Evolutionary conservation across 2,888 invertebrate species (phyloP).

Genomic region (Tetrapedia diversipes): DNA sequence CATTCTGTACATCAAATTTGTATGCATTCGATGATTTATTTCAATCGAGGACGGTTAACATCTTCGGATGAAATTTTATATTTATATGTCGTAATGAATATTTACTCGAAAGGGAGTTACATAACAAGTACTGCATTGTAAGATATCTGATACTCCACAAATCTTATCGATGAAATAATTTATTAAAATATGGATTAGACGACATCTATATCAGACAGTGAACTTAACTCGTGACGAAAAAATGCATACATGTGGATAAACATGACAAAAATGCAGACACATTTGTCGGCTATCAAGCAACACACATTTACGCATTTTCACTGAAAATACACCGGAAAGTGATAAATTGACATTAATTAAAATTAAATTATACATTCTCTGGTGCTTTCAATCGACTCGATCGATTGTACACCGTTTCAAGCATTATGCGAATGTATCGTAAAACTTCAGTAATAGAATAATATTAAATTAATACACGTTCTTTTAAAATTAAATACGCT

Average conservation of each 20-base stretch:
- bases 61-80: conserved; percentile 2
- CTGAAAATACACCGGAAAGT: not conserved
- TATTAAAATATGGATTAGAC: not conserved
- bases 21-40: conserved; percentile 5
- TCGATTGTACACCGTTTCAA: conserved; percentile 7
- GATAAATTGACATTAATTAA: conserved; percentile 1
- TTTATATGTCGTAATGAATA: conserved; percentile 4
- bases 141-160: not conserved
- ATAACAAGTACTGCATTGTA: not conserved
- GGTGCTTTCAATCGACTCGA: conserved; percentile 5
- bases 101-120: too few species aligned
- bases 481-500: conserved; percentile 62
- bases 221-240: conserved; percentile 32
- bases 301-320: conserved; percentile 22
- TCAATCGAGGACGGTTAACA: conserved; percentile 47
- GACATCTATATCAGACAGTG: conserved; percentile 42
- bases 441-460: conserved; percentile 32
- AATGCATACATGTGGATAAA: conserved; percentile 51
- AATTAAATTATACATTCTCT: conserved; percentile 5
- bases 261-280: conserved; percentile 53
- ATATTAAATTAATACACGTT: conserved; percentile 39
- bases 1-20: conserved; percentile 4
- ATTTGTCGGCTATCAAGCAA: conserved; percentile 25
- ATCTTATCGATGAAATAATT: conserved; percentile 3
- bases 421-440: conserved; percentile 33